These are phyloP conservation scores for Scaeva pyrastri DNA, from an alignment of 2,888 invertebrate species.

Conservation along the genomic window DNA sequence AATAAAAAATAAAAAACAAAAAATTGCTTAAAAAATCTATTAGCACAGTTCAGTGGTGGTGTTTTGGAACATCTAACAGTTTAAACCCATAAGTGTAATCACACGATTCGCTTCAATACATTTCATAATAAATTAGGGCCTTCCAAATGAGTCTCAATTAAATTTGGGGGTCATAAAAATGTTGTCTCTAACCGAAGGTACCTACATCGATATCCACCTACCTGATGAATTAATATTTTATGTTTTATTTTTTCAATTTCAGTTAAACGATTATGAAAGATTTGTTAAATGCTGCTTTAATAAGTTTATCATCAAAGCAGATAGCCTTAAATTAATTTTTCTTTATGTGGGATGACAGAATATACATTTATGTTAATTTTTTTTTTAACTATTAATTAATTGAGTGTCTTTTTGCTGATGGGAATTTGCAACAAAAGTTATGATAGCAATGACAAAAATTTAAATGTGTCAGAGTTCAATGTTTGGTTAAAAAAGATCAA, in stretches of 20 bases:
- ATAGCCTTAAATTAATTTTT: slow-evolving; percentile 13
- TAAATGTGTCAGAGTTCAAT: slow-evolving; percentile 35
- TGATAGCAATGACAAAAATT: not conserved
- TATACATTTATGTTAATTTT: not conserved
- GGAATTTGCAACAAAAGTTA: not conserved
- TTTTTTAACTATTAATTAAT: slow-evolving; percentile 6
- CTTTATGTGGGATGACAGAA: slow-evolving; percentile 15
- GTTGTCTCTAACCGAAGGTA: slow-evolving; percentile 10
- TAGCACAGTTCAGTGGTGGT: slow-evolving; percentile 41
- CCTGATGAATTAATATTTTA: slow-evolving; percentile 3
- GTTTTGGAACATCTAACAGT: slow-evolving; percentile 46
- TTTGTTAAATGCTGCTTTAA: slow-evolving; percentile 39
- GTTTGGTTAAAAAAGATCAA: slow-evolving; percentile 10
- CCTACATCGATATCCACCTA: slow-evolving; percentile 29
- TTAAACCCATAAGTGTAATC: slow-evolving; percentile 37
- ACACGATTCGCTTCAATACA: slow-evolving; percentile 61
- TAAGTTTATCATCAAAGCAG: slow-evolving; percentile 49
- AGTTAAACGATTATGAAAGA: not conserved
- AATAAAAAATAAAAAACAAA: not conserved
- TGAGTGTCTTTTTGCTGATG: not conserved
- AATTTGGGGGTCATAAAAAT: slow-evolving; percentile 51
- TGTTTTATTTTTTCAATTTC: slow-evolving; percentile 14
- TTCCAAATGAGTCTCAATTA: slow-evolving; percentile 51
- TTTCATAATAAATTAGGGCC: slow-evolving; percentile 21
- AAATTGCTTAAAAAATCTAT: slow-evolving; percentile 22